Base-by-base conservation (phyloP, 2,888 invertebrate species). In the Thalpophila matura region DNA sequence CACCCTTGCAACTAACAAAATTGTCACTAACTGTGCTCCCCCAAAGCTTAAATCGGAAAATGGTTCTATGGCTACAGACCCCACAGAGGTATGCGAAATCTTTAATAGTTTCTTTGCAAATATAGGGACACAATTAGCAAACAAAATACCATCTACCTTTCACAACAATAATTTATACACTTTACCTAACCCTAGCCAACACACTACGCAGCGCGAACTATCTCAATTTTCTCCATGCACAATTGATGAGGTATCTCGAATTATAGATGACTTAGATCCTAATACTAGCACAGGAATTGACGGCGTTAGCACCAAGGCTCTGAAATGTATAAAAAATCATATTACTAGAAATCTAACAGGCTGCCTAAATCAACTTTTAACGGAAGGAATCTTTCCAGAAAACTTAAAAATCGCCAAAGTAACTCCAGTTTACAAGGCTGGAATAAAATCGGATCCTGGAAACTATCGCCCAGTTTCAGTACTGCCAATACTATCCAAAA, bases 381-480 rank as follows among this genome's bases (percentile, higher is more conserved):
- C 1, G 3, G 16, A 33, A 4, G 53, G 53, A 14, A 5, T 3
- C 22, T 53, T 53, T 6, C 42, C 53, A 10, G 42, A 42, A 4
- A 20, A 9, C 42, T 37, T 58, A 14, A 58, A 50, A 50, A 26
- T 45, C 1, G 58, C 58, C 4, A 50, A 45, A 58, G 29, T 58
- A 1, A 50, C 20, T 7, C 58, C 58, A 1, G 24, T 58, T 14
- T 51, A 35, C 27, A 58, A 58, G 24, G 31, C 58, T 5, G 58
- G 45, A 7, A 14, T n/a, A 1, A 58, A 45, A 18, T 18, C 27
- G 4, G 29, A 58, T 22, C 50, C 50, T 0, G 29, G 22, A 2
- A 58, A 58, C n/a, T 58, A 58, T 20, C 16, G 50, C 2, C 56
- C 56, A 20, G 29, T 51, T 14, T 45, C 45, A n/a, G 43, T 45